A percentile compares a stretch with the other conserved stretches of the same genome.
These are phyloP conservation scores for Xiphydria camelus DNA, from an alignment of 2,888 invertebrate genomes.

Conservation along the genomic window DNA sequence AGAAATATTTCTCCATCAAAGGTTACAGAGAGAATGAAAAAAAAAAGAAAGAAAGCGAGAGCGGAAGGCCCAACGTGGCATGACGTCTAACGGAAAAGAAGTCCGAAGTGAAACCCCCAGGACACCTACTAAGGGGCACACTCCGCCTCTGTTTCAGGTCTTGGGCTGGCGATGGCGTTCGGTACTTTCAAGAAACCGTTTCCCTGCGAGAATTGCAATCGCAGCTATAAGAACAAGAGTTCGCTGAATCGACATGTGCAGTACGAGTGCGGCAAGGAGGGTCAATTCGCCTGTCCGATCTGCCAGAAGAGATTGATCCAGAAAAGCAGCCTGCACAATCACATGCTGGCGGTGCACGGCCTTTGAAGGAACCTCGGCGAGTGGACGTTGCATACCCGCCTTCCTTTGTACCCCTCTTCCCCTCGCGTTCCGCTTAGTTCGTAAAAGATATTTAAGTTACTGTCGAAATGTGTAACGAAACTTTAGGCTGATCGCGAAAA, in stretches of 20 bases:
- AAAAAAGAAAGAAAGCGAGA: neutral
- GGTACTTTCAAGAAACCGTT: slow-evolving; percentile 22
- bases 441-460: no score
- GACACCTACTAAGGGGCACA: slow-evolving; percentile 27
- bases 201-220: slow-evolving; percentile 30
- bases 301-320: slow-evolving; percentile 31
- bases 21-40: neutral
- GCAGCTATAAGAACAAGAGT: slow-evolving; percentile 49
- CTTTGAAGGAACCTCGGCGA: slow-evolving; percentile 14
- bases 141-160: slow-evolving; percentile 27
- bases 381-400: neutral
- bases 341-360: slow-evolving; percentile 29
- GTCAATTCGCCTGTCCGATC: slow-evolving; percentile 36
- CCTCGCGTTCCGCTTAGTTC: neutral
- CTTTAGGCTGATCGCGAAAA: no score
- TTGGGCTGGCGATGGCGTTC: neutral
- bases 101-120: slow-evolving; percentile 8
- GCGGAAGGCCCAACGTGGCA: neutral
- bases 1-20: no score
- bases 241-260: slow-evolving; percentile 45
- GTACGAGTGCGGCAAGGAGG: slow-evolving; percentile 38
- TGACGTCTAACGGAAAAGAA: neutral
- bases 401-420: neutral
- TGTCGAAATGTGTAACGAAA: no score
- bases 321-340: slow-evolving; percentile 29